Percentiles rank a stretch among this genome's conserved stretches.
Conservation (phyloP, 2,797 vertebrate species). For the Sebastes hubbsi region DNA sequence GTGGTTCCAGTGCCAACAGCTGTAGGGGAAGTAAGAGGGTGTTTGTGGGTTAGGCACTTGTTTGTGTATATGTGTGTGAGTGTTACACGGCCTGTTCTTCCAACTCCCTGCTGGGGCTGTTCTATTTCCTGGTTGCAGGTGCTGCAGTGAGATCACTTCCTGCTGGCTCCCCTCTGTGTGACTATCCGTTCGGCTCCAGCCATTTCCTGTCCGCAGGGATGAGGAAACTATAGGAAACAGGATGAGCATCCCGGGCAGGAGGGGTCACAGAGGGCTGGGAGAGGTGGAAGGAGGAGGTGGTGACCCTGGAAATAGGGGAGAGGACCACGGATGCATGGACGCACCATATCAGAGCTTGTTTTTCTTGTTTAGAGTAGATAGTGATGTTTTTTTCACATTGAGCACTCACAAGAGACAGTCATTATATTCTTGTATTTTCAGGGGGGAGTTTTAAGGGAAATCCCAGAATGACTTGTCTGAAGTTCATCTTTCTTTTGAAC, state of each 20-base stretch:
- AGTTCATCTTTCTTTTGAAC: slow-evolving; percentile 8
- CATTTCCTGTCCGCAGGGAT: slow-evolving; percentile 78
- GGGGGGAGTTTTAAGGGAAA: not conserved
- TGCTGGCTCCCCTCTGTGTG: slow-evolving; percentile 47
- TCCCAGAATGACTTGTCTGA: not conserved
- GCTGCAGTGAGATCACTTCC: slow-evolving; percentile 85
- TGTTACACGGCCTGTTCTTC: slow-evolving; percentile 34
- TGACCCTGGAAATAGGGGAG: slow-evolving; percentile 66
- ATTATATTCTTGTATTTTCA: not conserved
- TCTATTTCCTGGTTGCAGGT: slow-evolving; percentile 82
- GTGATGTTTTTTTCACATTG: not conserved
- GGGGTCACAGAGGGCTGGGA: slow-evolving; percentile 68
- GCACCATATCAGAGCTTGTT: slow-evolving; percentile 11
- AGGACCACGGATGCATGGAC: slow-evolving; percentile 16
- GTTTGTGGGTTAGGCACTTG: slow-evolving; percentile 46
- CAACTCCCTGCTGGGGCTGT: slow-evolving; percentile 48
- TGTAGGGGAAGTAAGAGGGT: slow-evolving; percentile 74
- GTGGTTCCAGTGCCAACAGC: slow-evolving; percentile 75
- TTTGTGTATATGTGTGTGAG: slow-evolving; percentile 37
- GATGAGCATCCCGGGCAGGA: slow-evolving; percentile 82
- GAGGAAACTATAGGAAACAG: slow-evolving; percentile 82
- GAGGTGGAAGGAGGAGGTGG: slow-evolving; percentile 49
- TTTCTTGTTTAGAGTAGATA: slow-evolving; percentile 1
- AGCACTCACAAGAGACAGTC: not conserved
- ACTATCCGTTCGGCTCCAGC: slow-evolving; percentile 66